Percentiles rank a stretch among this genome's conserved stretches.
These are phyloP conservation scores for Takifugu bimaculatus DNA, from an alignment of 2,113 vertebrate genomes.

Conservation along the genomic window DNA sequence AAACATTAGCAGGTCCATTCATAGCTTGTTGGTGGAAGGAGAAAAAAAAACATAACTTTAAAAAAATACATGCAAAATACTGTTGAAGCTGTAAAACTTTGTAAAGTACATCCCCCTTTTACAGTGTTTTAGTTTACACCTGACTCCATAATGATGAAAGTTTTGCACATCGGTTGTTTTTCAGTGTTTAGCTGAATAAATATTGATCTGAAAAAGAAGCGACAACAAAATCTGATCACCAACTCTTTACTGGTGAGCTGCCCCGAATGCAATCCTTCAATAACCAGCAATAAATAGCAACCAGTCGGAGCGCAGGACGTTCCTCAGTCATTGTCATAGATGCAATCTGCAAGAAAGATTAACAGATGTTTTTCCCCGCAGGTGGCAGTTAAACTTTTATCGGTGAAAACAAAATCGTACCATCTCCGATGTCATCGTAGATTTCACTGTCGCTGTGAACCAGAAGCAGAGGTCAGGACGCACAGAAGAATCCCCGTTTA, in stretches of 20 bases:
- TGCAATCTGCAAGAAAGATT: conserved; percentile 65
- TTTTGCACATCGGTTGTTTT: background rate
- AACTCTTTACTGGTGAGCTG: background rate
- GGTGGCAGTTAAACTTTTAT: background rate
- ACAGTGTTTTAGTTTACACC: too few species aligned
- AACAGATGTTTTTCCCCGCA: background rate
- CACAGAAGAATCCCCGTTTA: background rate
- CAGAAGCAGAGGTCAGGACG: conserved; percentile 19
- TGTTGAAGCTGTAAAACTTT: too few species aligned
- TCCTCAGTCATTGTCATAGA: conserved; percentile 78
- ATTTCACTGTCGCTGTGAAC: conserved; percentile 86
- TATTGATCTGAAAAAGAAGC: conserved; percentile 3
- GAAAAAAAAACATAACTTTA: too few species aligned
- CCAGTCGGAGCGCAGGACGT: background rate
- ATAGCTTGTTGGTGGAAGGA: too few species aligned
- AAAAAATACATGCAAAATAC: too few species aligned
- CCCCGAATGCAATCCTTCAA: conserved; percentile 4
- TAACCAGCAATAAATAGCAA: conserved; percentile 59
- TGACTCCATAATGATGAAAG: too few species aligned
- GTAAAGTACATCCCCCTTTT: too few species aligned
- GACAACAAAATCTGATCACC: background rate
- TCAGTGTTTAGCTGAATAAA: conserved; percentile 1
- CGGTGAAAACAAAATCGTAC: conserved; percentile 68
- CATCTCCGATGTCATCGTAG: conserved; percentile 90
- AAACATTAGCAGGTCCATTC: too few species aligned